Evolutionary conservation across 1,140 invertebrate species (phyloP).

Genomic region (Holotrichia oblita): DNA sequence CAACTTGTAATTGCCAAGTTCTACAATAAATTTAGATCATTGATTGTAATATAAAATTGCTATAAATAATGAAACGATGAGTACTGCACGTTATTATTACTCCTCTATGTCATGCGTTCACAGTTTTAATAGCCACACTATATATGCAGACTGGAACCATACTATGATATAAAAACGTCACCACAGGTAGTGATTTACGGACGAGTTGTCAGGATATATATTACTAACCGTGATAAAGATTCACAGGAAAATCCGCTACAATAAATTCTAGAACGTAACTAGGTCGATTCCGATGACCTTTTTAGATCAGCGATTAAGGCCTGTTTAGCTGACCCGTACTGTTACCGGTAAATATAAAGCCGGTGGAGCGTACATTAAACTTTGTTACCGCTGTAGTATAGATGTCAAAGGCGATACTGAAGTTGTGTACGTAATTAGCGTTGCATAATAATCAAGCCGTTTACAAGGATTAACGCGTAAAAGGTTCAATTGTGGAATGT

Average conservation of each 20-base stretch:
- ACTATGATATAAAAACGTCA: not conserved
- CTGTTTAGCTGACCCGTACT: slow-evolving; percentile 6
- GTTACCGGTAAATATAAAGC: not conserved
- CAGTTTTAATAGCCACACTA: too few relatives aligned
- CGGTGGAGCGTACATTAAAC: not conserved
- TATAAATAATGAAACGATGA: too few relatives aligned
- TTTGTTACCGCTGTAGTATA: not conserved
- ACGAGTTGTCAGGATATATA: not conserved
- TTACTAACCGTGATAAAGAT: not conserved
- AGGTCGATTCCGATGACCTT: not conserved
- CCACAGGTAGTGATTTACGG: not conserved
- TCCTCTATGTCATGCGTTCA: too few relatives aligned
- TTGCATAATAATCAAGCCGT: not conserved
- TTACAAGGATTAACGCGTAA: not conserved
- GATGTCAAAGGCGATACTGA: not conserved
- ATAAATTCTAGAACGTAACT: slow-evolving; percentile 2
- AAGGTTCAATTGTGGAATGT: not conserved
- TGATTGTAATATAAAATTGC: too few relatives aligned
- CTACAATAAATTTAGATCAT: not conserved
- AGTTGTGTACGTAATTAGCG: not conserved
- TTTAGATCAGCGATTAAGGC: not conserved
- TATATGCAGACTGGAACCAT: too few relatives aligned
- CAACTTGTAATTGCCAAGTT: not conserved
- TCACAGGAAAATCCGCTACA: slow-evolving; percentile 5
- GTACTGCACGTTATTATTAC: too few relatives aligned